phyloP scores from a whole-genome alignment of 2,797 vertebrate species.

The Enteromius anoplus region DNA sequence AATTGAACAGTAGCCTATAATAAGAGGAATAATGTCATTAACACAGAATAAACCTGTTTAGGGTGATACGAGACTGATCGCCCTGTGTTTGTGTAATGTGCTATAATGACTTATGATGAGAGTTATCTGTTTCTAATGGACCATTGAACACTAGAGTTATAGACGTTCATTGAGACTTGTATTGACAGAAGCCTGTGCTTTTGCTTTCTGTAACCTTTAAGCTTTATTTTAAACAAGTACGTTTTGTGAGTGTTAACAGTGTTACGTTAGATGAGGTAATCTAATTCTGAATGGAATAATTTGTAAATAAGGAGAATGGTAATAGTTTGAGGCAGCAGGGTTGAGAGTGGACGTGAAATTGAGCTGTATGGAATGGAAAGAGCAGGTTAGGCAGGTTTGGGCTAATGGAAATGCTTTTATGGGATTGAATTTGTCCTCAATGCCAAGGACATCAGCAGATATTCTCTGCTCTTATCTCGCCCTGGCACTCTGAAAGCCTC shows the following conservation, averaged over 20 bases:
- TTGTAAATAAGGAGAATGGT: not conserved
- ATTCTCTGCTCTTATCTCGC: conserved; percentile 56
- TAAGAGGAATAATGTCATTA: conserved; percentile 1
- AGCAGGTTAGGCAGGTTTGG: conserved; percentile 30
- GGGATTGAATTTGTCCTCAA: conserved; percentile 45
- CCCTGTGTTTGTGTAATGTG: not conserved
- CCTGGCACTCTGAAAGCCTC: conserved; percentile 53
- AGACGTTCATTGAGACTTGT: not conserved
- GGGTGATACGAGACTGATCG: conserved; percentile 4
- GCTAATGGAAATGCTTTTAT: conserved; percentile 51
- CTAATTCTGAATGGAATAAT: not conserved
- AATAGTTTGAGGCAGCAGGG: not conserved
- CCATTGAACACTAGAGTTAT: not conserved
- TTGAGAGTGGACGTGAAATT: not conserved
- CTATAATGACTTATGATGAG: not conserved
- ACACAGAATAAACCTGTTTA: not conserved
- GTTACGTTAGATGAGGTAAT: not conserved
- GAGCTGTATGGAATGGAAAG: conserved; percentile 14
- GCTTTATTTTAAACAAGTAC: not conserved
- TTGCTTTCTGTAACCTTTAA: not conserved
- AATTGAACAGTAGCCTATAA: not conserved
- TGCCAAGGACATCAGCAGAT: conserved; percentile 61
- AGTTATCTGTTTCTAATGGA: not conserved
- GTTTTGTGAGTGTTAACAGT: not conserved
- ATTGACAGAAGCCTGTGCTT: not conserved